These are phyloP conservation scores for Mycalesis mineus DNA, from an alignment of 2,888 invertebrate species.

Conservation along the genomic window DNA sequence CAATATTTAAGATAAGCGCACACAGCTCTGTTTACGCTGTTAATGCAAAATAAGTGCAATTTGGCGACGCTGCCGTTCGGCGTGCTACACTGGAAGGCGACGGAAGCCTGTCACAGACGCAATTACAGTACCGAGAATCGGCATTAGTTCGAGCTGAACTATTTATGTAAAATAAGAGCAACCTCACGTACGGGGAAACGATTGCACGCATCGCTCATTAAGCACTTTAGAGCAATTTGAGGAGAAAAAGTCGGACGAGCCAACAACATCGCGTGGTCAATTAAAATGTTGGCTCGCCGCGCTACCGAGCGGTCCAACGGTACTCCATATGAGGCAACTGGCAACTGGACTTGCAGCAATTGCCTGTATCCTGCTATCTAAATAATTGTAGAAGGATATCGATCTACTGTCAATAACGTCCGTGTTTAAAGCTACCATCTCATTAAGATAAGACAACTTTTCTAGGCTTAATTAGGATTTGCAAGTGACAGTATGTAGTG, in stretches of 20 bases:
- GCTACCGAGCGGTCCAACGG: slow-evolving; percentile 46
- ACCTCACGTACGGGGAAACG: slow-evolving; percentile 74
- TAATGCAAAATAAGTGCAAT: slow-evolving; percentile 74
- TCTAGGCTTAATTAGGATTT: slow-evolving; percentile 25
- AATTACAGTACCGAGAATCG: slow-evolving; percentile 77
- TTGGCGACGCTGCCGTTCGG: slow-evolving; percentile 60
- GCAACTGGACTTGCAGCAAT: slow-evolving; percentile 41
- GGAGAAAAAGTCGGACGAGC: slow-evolving; percentile 71
- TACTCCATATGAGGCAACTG: slow-evolving; percentile 32
- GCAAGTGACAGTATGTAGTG: slow-evolving; percentile 13
- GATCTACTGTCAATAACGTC: slow-evolving; percentile 35
- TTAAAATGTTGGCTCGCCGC: slow-evolving; percentile 73
- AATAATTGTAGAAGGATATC: slow-evolving; percentile 44
- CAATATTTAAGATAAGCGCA: slow-evolving; percentile 59
- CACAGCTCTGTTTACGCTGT: slow-evolving; percentile 67
- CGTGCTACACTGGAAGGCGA: slow-evolving; percentile 57
- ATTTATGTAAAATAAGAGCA: slow-evolving; percentile 77
- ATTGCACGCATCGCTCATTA: slow-evolving; percentile 78
- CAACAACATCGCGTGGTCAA: slow-evolving; percentile 76
- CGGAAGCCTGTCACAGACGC: slow-evolving; percentile 76
- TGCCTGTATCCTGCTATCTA: slow-evolving; percentile 64
- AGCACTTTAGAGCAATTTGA: slow-evolving; percentile 78
- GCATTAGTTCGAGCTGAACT: slow-evolving; percentile 75
- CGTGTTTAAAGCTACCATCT: slow-evolving; percentile 20
- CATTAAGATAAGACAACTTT: slow-evolving; percentile 19